Percentiles rank a stretch among this genome's conserved stretches.
Conservation (phyloP, 2,888 invertebrate species). For the Campoplex capitator region DNA sequence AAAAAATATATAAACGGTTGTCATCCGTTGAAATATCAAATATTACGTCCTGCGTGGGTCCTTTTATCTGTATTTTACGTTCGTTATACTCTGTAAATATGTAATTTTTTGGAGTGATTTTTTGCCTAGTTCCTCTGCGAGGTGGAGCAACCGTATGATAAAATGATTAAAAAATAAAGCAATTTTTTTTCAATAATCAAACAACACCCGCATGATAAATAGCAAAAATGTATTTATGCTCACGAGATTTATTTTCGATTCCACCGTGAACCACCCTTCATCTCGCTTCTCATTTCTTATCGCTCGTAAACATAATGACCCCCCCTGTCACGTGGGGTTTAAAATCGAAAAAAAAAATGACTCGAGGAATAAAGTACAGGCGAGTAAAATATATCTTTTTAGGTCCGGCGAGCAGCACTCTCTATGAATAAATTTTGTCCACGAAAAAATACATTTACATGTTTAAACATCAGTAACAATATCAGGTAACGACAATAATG, state of each 20-base stretch:
- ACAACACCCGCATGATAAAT: not conserved
- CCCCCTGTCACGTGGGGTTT: not conserved
- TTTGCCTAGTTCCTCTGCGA: not conserved
- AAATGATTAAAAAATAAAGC: not conserved
- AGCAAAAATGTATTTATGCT: not conserved
- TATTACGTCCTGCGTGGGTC: not conserved
- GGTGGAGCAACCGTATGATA: not conserved
- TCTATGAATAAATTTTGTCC: constrained; percentile 57
- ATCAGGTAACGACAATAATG: constrained; percentile 76
- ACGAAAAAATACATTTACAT: constrained; percentile 61
- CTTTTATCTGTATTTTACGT: constrained; percentile 8
- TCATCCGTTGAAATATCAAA: no score
- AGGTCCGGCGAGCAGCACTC: constrained; percentile 59
- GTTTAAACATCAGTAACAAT: constrained; percentile 59
- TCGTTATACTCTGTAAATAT: not conserved
- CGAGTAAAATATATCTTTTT: constrained; percentile 39
- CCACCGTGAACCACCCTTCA: not conserved
- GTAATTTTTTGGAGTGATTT: constrained; percentile 11
- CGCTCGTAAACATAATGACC: not conserved
- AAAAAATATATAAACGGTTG: not conserved
- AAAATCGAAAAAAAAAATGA: constrained; percentile 6
- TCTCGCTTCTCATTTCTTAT: not conserved
- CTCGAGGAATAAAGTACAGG: constrained; percentile 4
- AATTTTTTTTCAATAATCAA: not conserved
- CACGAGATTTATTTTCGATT: constrained; percentile 1